Conservation (phyloP, 1,140 invertebrate species). For the Pogonomyrmex californicus region DNA sequence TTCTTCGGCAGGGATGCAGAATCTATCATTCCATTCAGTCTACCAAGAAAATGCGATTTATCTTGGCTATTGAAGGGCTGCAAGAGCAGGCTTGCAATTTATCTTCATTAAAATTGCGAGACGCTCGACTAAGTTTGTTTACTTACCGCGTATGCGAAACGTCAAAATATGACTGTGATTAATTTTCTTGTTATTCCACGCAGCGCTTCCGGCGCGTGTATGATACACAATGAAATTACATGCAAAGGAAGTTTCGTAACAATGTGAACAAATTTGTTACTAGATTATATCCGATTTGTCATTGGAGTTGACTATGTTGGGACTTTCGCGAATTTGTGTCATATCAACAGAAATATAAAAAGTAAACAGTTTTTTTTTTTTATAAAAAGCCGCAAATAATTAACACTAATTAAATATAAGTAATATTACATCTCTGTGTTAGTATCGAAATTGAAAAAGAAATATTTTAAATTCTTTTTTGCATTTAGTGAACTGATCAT, state of each 20-base stretch:
- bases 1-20: neutral
- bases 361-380: neutral
- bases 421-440: neutral
- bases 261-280: constrained; percentile 26
- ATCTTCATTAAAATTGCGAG: constrained; percentile 57
- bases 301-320: neutral
- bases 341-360: neutral
- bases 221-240: constrained; percentile 37
- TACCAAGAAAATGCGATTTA: constrained; percentile 40
- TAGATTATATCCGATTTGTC: neutral
- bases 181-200: constrained; percentile 50
- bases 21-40: constrained; percentile 47
- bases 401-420: constrained; percentile 7
- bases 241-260: constrained; percentile 27
- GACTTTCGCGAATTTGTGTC: neutral
- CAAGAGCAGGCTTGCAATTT: constrained; percentile 25
- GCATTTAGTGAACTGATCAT: neutral
- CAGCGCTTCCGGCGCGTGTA: neutral
- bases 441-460: neutral
- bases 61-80: constrained; percentile 30
- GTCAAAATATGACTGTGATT: constrained; percentile 57
- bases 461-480: neutral
- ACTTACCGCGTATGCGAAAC: constrained; percentile 54
- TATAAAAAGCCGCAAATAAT: neutral
- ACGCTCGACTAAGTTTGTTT: constrained; percentile 57